phyloP scores from a whole-genome alignment of 2,113 vertebrate species.

The human (Homo sapiens) region GRCh38 chr4:163110001-163110500 shows the following conservation, averaged over 20 bases:
- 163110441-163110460: background rate
- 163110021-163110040: background rate
- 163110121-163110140: conserved; percentile 1
- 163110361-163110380: background rate
- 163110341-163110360: background rate
- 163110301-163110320: background rate
- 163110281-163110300: background rate
- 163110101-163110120: background rate
- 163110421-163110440: background rate
- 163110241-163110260: background rate
- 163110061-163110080: conserved; percentile 13
- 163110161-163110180: background rate
- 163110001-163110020: background rate
- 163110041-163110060: background rate
- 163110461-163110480: background rate
- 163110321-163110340: background rate
- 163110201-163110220: background rate
- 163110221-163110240: background rate
- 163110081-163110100: conserved; percentile 27
- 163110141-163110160: background rate
- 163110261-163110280: background rate
- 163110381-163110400: background rate
- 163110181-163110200: background rate
- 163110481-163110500: background rate
- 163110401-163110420: background rate